phyloP scores from a whole-genome alignment of 2,113 vertebrate species.

The Macroglossus sobrinus region DNA sequence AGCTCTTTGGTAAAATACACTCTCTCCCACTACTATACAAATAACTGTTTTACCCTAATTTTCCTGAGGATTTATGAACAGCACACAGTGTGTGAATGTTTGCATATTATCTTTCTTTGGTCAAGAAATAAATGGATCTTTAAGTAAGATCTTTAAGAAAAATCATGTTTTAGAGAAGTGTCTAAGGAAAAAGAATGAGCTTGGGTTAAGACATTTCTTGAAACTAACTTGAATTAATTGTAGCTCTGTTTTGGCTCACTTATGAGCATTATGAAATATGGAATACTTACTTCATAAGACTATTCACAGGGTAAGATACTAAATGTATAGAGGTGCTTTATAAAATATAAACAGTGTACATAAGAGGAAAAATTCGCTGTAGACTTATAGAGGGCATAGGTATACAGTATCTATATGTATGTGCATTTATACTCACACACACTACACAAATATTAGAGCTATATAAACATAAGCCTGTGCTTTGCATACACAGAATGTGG shows the following conservation, averaged over 20 bases:
- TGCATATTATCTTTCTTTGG: background rate
- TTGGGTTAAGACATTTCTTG: background rate
- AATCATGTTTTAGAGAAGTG: background rate
- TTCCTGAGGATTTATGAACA: background rate
- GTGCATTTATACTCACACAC: background rate
- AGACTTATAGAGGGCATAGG: background rate
- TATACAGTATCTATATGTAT: background rate
- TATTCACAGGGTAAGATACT: background rate
- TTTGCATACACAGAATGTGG: background rate
- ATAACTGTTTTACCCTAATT: background rate
- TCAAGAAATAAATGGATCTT: background rate
- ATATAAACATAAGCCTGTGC: background rate
- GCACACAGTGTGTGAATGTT: background rate
- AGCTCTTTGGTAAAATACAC: background rate
- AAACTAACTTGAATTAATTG: background rate
- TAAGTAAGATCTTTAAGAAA: background rate
- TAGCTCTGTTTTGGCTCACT: background rate
- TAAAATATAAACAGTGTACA: background rate
- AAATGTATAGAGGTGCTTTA: background rate
- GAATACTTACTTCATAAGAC: background rate
- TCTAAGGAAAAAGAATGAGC: background rate
- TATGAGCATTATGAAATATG: background rate
- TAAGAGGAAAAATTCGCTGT: background rate
- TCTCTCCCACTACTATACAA: background rate
- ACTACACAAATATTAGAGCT: background rate